A percentile compares a stretch with the other conserved stretches of the same genome.
Evolutionary conservation across 2,113 vertebrate genomes (phyloP).

Genomic region (Microcebus jonahi): DNA sequence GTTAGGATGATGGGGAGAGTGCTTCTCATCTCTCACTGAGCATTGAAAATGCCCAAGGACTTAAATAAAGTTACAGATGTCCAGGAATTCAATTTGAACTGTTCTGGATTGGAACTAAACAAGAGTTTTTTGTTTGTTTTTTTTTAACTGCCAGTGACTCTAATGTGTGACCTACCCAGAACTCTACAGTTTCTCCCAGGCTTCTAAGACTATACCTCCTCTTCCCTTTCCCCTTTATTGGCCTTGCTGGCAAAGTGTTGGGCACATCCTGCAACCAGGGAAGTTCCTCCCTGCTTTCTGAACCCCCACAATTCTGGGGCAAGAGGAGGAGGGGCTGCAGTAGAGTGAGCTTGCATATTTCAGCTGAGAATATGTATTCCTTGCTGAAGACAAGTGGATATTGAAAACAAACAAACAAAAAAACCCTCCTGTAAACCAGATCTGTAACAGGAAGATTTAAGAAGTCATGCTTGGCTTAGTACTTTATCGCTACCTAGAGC

Average conservation of each 20-base stretch:
- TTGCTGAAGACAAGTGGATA: background rate
- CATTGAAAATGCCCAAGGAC: background rate
- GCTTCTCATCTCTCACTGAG: background rate
- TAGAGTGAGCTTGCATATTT: background rate
- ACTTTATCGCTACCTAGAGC: background rate
- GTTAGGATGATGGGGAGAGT: background rate
- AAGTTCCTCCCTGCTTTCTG: background rate
- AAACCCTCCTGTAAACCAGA: background rate
- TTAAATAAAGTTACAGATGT: background rate
- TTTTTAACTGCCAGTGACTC: background rate
- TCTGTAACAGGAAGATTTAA: background rate
- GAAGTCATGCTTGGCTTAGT: too few relatives aligned
- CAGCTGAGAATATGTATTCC: background rate
- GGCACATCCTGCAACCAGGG: fast-evolving
- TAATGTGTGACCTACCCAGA: too few relatives aligned
- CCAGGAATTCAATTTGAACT: constrained; percentile 3
- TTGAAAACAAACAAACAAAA: background rate
- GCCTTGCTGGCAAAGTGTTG: background rate
- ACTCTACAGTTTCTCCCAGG: background rate
- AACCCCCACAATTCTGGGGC: background rate
- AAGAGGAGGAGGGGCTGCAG: background rate
- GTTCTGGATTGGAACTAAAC: background rate
- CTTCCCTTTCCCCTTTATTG: too few relatives aligned
- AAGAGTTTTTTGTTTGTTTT: background rate
- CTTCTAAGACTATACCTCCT: background rate